Percentiles rank a stretch among this genome's conserved stretches.
Evolutionary conservation across 2,797 vertebrate species (phyloP).

Genomic region (Sebastes itinus): DNA sequence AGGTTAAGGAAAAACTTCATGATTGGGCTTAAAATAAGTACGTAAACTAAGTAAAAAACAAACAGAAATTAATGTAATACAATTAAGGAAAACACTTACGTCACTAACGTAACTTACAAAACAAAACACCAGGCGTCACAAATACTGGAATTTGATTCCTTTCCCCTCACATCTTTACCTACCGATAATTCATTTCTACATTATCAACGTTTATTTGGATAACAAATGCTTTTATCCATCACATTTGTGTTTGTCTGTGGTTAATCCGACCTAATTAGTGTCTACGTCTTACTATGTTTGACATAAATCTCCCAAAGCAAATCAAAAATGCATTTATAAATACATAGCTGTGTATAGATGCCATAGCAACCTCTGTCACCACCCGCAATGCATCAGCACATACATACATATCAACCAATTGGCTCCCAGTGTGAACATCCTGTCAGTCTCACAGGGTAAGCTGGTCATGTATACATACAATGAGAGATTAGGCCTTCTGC

Average conservation of each 20-base stretch:
- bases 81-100: too few species aligned
- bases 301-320: not conserved
- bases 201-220: too few species aligned
- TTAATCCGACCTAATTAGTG: not conserved
- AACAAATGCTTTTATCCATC: not conserved
- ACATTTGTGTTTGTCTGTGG: not conserved
- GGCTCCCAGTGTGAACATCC: conserved; percentile 33
- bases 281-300: not conserved
- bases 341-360: not conserved
- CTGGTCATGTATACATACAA: conserved; percentile 54
- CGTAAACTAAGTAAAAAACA: too few species aligned
- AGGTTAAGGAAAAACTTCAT: too few species aligned
- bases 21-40: too few species aligned
- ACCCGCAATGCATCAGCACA: conserved; percentile 19
- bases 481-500: conserved; percentile 48
- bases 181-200: too few species aligned
- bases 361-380: not conserved
- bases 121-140: not conserved
- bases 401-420: conserved; percentile 4
- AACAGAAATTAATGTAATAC: too few species aligned
- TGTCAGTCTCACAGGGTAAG: conserved; percentile 39
- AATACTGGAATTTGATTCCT: accelerated
- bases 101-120: too few species aligned
- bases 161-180: too few species aligned
- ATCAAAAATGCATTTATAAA: not conserved